Evolutionary conservation across 2,797 vertebrate genomes (phyloP), one percentile per base, ranked within the genome.

Genomic region (Tympanoctomys barrerae): DNA sequence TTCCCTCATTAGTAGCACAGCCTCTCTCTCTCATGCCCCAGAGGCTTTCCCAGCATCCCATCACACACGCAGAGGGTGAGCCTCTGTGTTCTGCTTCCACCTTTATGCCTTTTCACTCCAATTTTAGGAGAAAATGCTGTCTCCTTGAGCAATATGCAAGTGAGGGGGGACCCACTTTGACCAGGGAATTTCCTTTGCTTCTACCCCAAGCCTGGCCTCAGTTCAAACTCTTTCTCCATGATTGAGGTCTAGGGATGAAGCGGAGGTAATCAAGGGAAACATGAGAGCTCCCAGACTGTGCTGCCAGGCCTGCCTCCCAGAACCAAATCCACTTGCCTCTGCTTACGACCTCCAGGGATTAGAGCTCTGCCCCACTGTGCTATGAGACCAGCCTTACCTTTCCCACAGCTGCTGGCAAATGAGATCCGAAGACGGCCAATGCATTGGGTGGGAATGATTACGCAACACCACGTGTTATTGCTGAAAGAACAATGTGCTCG

Each of bases 61-160:
- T n/a, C 66, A 84, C 46, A 75, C 59, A n/a, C 24, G n/a, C 66
- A 57, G 52, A 71, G 59, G 9, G 22, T 28, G 83, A 62, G 42
- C 21, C 39, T 85, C 87, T 70, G n/a, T 36, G 22, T 16, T 42
- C 42, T 86, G 80, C 79, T 36, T 62, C 62, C 62, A 39, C 33
- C 31, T 77, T 61, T 54, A 22, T 68, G 46, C 68, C 54, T 87
- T 68, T 80, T 94, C 39, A 66, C 57, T 95, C 54, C 77, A 80
- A 84, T 68, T 94, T 73, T 70, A 13, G 10, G 70, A 90, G 85
- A 75, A 97, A 90, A 93, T 88, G 7, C 31, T 62, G 31, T 64
- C 33, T 85, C 13, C 59, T 52, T 93, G 90, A 83, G 75, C 49
- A 75, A 87, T 57, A 61, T 31, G 12, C 7, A 88, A 89, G 42